These are phyloP conservation scores for Steinernema hermaphroditum DNA, from an alignment of 2,888 invertebrate genomes.

Conservation along the genomic window DNA sequence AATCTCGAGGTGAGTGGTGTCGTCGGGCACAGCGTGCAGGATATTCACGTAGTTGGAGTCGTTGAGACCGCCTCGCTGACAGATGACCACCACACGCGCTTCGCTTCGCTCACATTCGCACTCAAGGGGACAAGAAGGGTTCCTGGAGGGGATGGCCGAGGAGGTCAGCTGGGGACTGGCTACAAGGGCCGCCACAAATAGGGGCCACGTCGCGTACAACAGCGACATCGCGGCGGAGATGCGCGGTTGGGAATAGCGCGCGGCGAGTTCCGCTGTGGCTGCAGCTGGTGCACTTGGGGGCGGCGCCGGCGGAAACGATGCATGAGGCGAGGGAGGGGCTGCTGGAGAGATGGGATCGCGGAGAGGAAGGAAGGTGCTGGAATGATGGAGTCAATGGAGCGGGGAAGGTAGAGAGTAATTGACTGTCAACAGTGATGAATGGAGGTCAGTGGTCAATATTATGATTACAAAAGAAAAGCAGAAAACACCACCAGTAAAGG, in stretches of 20 bases:
- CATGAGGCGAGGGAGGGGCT: slow-evolving; percentile 2
- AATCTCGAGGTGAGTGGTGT: slow-evolving; percentile 64
- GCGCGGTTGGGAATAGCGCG: neutral
- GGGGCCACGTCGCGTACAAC: slow-evolving; percentile 1
- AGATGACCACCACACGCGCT: slow-evolving; percentile 47
- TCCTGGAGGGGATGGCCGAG: slow-evolving; percentile 27
- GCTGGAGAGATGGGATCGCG: neutral
- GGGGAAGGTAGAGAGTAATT: slow-evolving; percentile 18
- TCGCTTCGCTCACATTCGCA: slow-evolving; percentile 54
- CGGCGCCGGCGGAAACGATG: slow-evolving; percentile 1
- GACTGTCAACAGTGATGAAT: neutral
- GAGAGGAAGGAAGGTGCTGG: neutral
- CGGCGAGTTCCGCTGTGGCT: neutral
- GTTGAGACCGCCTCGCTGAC: slow-evolving; percentile 56
- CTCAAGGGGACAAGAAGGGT: slow-evolving; percentile 46
- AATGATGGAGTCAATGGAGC: slow-evolving; percentile 8
- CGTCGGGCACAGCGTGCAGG: slow-evolving; percentile 51
- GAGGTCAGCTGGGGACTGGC: slow-evolving; percentile 18
- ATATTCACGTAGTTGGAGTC: slow-evolving; percentile 55
- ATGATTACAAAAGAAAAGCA: too few species aligned
- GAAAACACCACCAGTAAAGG: too few species aligned
- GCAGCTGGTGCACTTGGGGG: slow-evolving; percentile 15
- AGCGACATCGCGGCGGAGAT: slow-evolving; percentile 29
- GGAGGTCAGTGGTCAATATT: too few species aligned
- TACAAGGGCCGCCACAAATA: slow-evolving; percentile 23